Percentiles rank a stretch among this genome's conserved stretches.
Conservation (phyloP, 2,888 invertebrate genomes). For the Lasius platythorax region DNA sequence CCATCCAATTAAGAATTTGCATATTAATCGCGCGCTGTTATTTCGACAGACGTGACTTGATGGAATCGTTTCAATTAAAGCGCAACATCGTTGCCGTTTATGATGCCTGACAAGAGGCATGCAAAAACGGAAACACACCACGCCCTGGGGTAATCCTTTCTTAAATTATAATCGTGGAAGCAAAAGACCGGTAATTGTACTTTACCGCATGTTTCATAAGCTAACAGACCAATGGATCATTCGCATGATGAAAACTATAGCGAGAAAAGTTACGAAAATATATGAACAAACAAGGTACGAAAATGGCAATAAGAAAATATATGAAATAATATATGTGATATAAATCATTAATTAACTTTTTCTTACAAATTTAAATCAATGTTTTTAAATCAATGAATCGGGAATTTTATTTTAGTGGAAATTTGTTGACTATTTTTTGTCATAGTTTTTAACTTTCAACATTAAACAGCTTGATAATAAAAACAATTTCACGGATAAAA, state of each 20-base stretch:
- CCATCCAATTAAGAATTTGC: constrained; percentile 78
- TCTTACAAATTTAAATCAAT: not conserved
- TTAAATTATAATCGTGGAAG: constrained; percentile 19
- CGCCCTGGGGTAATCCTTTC: constrained; percentile 4
- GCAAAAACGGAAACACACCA: constrained; percentile 48
- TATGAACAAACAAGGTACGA: not conserved
- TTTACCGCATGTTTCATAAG: constrained; percentile 10
- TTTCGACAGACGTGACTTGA: constrained; percentile 73
- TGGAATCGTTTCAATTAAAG: constrained; percentile 78
- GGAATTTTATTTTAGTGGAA: not conserved
- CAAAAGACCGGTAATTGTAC: not conserved
- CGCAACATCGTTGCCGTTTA: constrained; percentile 38
- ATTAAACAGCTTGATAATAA: constrained; percentile 9
- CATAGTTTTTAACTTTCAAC: not conserved
- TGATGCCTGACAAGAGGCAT: constrained; percentile 20
- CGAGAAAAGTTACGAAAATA: not conserved
- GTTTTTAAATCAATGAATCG: not conserved
- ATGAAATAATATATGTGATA: not conserved
- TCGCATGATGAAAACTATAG: not conserved
- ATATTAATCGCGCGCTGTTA: constrained; percentile 72
- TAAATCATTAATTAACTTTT: not conserved
- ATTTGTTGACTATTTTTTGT: not conserved
- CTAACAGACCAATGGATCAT: not conserved
- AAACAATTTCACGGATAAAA: not conserved
- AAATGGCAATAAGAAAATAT: not conserved